Evolutionary conservation across 2,888 invertebrate genomes (phyloP), one percentile per base, ranked within the genome.

Genomic region (Drosophila histrio): DNA sequence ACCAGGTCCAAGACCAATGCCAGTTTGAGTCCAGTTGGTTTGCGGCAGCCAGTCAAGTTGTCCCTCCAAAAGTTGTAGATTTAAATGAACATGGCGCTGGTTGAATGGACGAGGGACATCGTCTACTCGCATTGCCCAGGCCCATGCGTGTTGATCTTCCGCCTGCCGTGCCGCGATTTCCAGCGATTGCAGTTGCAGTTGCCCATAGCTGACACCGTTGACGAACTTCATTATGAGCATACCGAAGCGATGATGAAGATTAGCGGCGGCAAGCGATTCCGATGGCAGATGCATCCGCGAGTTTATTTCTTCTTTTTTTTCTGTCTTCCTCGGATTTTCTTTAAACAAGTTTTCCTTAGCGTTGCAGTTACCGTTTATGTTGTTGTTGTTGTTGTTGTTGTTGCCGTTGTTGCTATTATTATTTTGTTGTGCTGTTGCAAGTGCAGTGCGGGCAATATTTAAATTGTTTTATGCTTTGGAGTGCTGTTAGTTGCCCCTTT

Each of bases 31-130:
- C 76, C 69, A 62, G 61, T 65, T 67, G 72, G 58, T 41, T 50
- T 24, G 32, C 32, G 38, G 52, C 52, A 52, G 44, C 24, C 44
- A 57, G 84, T 86, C 85, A 84, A 88, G 85, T 88, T 88, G 90
- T 89, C 89, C 89, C 90, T 90, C 89, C 77, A 76, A 87, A 78
- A 72, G 85, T 89, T 89, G 87, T 87, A 85, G 87, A 88, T 87
- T 87, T 89, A 86, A 86, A 88, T 88, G 85, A 89, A 88, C 89
- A 88, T 84, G 89, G 76, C 82, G 85, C 76, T 80, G 85, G 64
- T 61, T 69, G 68, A 57, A 52, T 47, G 56, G 64, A 65, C 63
- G 30, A 28, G 54, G 49, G 60, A 57, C 67, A 64, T 36, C 43
- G 34, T 21, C 30, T 21, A n/a, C 30, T 53, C 53, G 59, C 60